Evolutionary conservation across 2,797 vertebrate genomes (phyloP).

Genomic region (Nyctalus aviator): DNA sequence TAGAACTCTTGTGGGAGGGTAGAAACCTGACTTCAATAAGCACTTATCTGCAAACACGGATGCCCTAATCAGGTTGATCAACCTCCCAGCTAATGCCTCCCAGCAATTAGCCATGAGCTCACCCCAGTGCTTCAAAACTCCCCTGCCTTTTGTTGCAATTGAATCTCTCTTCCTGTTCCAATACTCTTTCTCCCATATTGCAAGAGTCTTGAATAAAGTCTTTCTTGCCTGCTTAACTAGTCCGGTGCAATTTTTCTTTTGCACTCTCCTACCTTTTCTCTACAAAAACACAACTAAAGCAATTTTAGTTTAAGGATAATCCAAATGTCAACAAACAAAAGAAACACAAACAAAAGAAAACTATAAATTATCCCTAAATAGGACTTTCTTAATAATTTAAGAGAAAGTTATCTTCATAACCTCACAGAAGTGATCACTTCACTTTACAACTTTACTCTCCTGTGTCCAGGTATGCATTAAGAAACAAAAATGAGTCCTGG

Average conservation of each 20-base stretch:
- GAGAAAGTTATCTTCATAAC: not conserved
- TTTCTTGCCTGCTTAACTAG: slow-evolving; percentile 9
- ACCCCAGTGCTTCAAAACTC: not conserved
- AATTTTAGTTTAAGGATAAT: not conserved
- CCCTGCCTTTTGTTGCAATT: not conserved
- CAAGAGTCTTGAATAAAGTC: not conserved
- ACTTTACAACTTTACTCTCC: not conserved
- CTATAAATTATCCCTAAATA: not conserved
- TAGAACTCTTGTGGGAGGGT: not conserved
- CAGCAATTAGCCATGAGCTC: not conserved
- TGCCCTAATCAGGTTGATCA: not conserved
- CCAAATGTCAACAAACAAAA: slow-evolving; percentile 4
- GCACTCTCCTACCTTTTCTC: not conserved
- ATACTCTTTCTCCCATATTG: not conserved
- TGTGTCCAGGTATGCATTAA: not conserved
- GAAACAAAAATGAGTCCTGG: not conserved
- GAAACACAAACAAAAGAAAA: not conserved
- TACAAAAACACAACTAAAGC: not conserved
- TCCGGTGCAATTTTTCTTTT: slow-evolving; percentile 20
- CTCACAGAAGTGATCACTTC: not conserved
- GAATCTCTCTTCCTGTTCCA: not conserved
- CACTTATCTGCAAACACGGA: not conserved
- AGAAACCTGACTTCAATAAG: not conserved
- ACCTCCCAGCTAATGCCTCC: not conserved
- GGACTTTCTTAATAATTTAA: not conserved